phyloP scores from a whole-genome alignment of 1,140 invertebrate species.

The Drosophila nigrodunni region DNA sequence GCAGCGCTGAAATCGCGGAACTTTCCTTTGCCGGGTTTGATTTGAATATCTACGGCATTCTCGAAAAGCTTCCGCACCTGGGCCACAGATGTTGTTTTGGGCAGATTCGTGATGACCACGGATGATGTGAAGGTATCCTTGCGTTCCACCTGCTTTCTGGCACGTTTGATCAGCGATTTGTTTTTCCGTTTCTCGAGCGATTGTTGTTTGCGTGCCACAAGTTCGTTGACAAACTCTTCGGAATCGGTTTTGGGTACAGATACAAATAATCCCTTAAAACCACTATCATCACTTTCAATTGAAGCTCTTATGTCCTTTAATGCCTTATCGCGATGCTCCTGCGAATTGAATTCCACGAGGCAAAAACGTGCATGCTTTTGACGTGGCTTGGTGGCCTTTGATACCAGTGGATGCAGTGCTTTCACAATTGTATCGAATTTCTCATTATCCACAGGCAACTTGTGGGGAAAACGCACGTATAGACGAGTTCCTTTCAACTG shows the following conservation, averaged over 20 bases:
- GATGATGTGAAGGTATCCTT: constrained; percentile 71
- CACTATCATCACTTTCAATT: constrained; percentile 46
- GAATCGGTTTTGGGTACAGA: constrained; percentile 74
- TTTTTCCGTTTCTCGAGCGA: constrained; percentile 67
- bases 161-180: constrained; percentile 63
- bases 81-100: constrained; percentile 60
- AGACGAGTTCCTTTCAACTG: constrained; percentile 70
- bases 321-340: constrained; percentile 63
- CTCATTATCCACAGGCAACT: constrained; percentile 60
- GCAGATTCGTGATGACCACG: constrained; percentile 73
- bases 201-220: constrained; percentile 68
- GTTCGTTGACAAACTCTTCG: constrained; percentile 68
- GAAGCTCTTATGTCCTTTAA: constrained; percentile 50
- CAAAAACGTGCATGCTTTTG: constrained; percentile 80
- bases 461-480: constrained; percentile 72
- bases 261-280: constrained; percentile 57
- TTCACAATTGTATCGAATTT: constrained; percentile 66
- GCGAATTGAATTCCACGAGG: constrained; percentile 65
- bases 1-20: constrained; percentile 67
- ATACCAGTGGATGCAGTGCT: constrained; percentile 59
- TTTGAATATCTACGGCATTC: constrained; percentile 76
- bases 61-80: constrained; percentile 70
- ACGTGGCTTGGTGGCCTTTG: constrained; percentile 65
- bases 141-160: constrained; percentile 49
- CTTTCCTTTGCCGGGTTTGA: constrained; percentile 68